Percentiles rank a stretch among this genome's conserved stretches.
These are phyloP conservation scores for Actinemys pallida DNA, from an alignment of 2,113 vertebrate genomes.

Conservation along the genomic window DNA sequence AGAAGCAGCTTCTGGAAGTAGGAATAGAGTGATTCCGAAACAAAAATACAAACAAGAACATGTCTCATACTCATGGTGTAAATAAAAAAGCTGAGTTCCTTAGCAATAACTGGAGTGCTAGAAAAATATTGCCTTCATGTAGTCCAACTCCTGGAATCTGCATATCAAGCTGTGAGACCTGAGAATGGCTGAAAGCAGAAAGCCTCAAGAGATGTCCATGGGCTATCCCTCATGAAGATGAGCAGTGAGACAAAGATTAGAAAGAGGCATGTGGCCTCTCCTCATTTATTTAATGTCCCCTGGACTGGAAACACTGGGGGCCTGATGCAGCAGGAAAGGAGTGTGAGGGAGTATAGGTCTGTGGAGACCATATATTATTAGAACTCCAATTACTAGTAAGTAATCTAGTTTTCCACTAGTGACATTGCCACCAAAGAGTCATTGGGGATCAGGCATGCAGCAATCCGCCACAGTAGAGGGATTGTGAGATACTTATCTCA, in stretches of 20 bases:
- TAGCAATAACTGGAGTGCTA: no score
- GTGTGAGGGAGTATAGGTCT: background rate
- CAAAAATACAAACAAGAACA: no score
- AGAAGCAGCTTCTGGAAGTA: background rate
- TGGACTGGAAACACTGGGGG: background rate
- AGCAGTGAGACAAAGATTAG: background rate
- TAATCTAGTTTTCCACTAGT: background rate
- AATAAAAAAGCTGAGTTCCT: no score
- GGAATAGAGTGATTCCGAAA: no score
- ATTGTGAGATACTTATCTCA: no score
- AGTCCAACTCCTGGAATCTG: background rate
- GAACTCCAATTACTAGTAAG: background rate
- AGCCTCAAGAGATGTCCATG: background rate
- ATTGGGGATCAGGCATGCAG: background rate
- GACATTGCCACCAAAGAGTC: background rate
- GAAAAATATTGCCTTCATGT: background rate
- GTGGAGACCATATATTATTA: background rate
- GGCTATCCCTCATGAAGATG: background rate
- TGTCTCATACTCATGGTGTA: no score
- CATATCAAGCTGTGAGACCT: background rate
- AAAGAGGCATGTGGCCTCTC: background rate
- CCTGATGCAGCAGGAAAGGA: background rate
- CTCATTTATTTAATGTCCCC: background rate
- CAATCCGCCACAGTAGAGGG: background rate
- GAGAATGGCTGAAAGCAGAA: background rate